Percentiles rank a stretch among this genome's conserved stretches.
These are phyloP conservation scores for Fistularia commersonii DNA, from an alignment of 2,797 vertebrate species.

Conservation along the genomic window DNA sequence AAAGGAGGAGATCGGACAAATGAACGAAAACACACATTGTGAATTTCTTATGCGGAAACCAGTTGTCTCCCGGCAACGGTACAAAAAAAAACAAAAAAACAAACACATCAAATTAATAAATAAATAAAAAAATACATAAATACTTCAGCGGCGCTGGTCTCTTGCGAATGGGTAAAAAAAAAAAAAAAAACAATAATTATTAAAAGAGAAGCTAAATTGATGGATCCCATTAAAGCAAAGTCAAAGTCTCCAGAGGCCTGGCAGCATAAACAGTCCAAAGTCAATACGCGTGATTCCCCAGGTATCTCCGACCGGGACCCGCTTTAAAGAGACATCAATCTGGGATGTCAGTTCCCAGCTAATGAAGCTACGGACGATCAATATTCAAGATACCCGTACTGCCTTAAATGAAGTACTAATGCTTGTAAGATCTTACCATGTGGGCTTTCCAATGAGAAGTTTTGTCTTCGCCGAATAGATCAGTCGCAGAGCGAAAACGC, in stretches of 20 bases:
- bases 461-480: slow-evolving; percentile 15
- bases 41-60: slow-evolving; percentile 48
- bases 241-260: slow-evolving; percentile 71
- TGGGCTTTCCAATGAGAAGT: slow-evolving; percentile 41
- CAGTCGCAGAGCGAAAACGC: background rate
- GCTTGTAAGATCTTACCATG: slow-evolving; percentile 62
- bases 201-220: slow-evolving; percentile 80
- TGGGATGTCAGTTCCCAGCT: slow-evolving; percentile 85
- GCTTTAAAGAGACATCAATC: slow-evolving; percentile 89
- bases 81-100: slow-evolving; percentile 20
- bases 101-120: background rate
- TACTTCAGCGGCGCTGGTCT: slow-evolving; percentile 40
- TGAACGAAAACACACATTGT: slow-evolving; percentile 42
- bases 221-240: slow-evolving; percentile 82
- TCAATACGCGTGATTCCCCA: slow-evolving; percentile 81
- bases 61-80: slow-evolving; percentile 38
- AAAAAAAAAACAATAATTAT: slow-evolving; percentile 76
- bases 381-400: slow-evolving; percentile 80
- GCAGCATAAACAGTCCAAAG: slow-evolving; percentile 74
- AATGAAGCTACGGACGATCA: slow-evolving; percentile 85
- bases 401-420: slow-evolving; percentile 80
- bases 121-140: background rate
- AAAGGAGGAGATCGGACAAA: slow-evolving; percentile 60
- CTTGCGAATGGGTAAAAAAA: slow-evolving; percentile 58
- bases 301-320: slow-evolving; percentile 77